phyloP scores from a whole-genome alignment of 2,113 vertebrate species.

The Toxotes chatareus region DNA sequence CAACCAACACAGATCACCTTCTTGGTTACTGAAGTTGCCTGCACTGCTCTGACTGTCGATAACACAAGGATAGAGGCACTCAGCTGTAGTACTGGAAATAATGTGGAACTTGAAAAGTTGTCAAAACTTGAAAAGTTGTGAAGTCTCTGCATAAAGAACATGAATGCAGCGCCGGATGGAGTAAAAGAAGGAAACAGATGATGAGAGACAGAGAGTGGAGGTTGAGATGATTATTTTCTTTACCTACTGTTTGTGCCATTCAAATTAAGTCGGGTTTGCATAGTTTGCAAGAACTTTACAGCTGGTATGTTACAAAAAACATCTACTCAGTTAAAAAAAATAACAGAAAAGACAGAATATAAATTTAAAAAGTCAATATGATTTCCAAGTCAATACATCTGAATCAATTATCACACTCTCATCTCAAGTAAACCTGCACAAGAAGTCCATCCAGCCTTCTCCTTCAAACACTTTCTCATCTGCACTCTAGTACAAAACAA shows the following conservation, averaged over 20 bases:
- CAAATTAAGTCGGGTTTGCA: neutral
- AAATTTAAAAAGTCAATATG: neutral
- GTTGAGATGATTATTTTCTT: neutral
- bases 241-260: neutral
- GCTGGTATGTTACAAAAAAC: neutral
- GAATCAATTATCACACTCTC: neutral
- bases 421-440: neutral
- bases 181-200: neutral
- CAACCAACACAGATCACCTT: constrained; percentile 26
- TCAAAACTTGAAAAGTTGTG: neutral
- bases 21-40: constrained; percentile 36
- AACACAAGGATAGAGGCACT: constrained; percentile 23
- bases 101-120: constrained; percentile 9
- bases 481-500: neutral
- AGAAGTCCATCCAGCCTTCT: neutral
- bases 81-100: constrained; percentile 8
- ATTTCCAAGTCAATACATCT: neutral
- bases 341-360: neutral
- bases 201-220: neutral
- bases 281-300: neutral
- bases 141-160: neutral
- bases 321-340: neutral
- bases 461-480: neutral
- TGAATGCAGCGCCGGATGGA: neutral
- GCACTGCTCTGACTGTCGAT: constrained; percentile 3